Evolutionary conservation across 2,113 vertebrate species (phyloP).

Genomic region (Hyla sarda): DNA sequence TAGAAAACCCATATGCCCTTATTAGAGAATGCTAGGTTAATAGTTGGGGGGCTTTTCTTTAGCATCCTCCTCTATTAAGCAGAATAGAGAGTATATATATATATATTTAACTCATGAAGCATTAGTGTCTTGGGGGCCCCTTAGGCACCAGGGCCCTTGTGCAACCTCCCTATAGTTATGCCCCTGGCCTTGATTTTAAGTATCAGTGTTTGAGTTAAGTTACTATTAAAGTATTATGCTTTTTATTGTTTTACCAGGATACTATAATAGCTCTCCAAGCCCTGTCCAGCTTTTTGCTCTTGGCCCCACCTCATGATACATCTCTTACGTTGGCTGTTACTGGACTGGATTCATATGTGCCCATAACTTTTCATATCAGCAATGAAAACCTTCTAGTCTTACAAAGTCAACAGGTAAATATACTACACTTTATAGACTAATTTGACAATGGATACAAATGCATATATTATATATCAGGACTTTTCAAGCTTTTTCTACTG

Average conservation of each 20-base stretch:
- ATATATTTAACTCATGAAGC: too few species aligned
- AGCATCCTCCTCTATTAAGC: too few species aligned
- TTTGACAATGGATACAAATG: neutral
- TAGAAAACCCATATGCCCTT: too few species aligned
- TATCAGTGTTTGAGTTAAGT: neutral
- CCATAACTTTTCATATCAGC: slow-evolving; percentile 34
- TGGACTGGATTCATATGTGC: neutral
- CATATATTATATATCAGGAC: neutral
- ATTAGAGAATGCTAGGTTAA: too few species aligned
- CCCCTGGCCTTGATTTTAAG: too few species aligned
- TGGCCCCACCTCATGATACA: slow-evolving; percentile 13
- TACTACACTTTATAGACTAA: neutral
- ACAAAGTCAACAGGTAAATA: slow-evolving; percentile 53
- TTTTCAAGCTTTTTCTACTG: too few species aligned
- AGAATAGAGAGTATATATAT: too few species aligned
- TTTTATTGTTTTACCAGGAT: slow-evolving; percentile 66
- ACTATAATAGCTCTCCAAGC: slow-evolving; percentile 76
- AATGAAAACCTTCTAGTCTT: slow-evolving; percentile 14
- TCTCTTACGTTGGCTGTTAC: slow-evolving; percentile 34
- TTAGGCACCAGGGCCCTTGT: too few species aligned
- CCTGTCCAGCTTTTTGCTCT: slow-evolving; percentile 62
- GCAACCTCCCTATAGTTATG: too few species aligned
- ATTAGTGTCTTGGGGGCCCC: too few species aligned
- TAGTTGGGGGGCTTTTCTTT: too few species aligned
- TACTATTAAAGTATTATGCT: neutral